Percentiles rank a stretch among this genome's conserved stretches.
Evolutionary conservation across 2,888 invertebrate species (phyloP).

Genomic region (Chymomyza procnemis): DNA sequence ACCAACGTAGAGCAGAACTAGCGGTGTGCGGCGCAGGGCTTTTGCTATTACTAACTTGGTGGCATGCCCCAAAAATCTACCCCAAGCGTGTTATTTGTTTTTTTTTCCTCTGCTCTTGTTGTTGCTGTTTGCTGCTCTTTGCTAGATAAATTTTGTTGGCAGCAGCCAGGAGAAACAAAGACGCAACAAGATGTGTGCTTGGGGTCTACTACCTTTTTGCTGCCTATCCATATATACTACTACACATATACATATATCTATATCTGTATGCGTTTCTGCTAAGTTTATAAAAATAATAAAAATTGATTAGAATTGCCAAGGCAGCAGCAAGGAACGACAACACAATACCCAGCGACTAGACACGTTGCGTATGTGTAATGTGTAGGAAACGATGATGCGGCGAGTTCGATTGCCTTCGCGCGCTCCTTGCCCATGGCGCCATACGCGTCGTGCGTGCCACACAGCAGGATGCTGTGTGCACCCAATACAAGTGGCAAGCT

Average conservation of each 20-base stretch:
- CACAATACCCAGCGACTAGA: conserved; percentile 3
- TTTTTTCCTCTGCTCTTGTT: conserved; percentile 13
- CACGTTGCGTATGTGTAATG: conserved; percentile 37
- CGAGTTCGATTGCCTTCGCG: conserved; percentile 14
- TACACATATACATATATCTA: not conserved
- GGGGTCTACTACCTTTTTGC: not conserved
- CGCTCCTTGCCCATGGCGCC: not conserved
- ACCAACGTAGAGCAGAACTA: conserved; percentile 28
- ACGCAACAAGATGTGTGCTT: conserved; percentile 14
- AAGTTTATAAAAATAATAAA: conserved; percentile 76
- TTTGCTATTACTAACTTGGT: not conserved
- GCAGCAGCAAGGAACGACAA: conserved; percentile 38
- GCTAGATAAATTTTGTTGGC: conserved; percentile 64
- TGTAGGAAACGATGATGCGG: conserved; percentile 26
- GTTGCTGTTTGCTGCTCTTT: conserved; percentile 42
- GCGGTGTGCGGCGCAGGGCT: not conserved
- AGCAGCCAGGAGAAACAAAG: conserved; percentile 60
- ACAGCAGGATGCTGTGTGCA: not conserved
- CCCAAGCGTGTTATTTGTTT: conserved; percentile 47
- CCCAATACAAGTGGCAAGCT: not conserved
- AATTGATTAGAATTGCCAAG: conserved; percentile 76
- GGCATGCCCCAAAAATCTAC: conserved; percentile 43
- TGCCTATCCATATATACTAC: not conserved
- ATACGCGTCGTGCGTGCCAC: not conserved
- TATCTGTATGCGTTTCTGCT: conserved; percentile 19